These are phyloP conservation scores for Zaprionus obscuricornis DNA, from an alignment of 2,888 invertebrate genomes.

Conservation along the genomic window DNA sequence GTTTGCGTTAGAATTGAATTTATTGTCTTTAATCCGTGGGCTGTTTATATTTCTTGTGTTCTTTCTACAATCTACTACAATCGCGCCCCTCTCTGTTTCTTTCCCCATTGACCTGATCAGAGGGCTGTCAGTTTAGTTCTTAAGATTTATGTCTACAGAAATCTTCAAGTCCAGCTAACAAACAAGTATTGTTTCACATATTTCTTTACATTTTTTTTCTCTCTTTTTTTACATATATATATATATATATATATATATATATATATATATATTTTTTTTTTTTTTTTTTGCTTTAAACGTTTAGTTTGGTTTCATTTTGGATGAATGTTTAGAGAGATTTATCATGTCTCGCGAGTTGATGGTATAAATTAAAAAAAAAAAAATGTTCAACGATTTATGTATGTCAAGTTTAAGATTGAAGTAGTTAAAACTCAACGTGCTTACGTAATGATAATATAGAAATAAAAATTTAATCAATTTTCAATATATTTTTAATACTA, in stretches of 20 bases:
- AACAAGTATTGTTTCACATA: conserved; percentile 65
- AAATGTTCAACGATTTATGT: too few relatives aligned
- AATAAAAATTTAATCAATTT: too few relatives aligned
- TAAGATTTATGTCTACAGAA: conserved; percentile 68
- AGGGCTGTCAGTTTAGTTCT: conserved; percentile 49
- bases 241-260: too few relatives aligned
- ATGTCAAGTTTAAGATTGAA: too few relatives aligned
- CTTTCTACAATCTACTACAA: conserved; percentile 2
- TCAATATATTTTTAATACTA: too few relatives aligned
- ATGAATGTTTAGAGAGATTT: conserved; percentile 18
- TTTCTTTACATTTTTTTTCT: conserved; percentile 1
- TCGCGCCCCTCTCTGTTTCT: background rate
- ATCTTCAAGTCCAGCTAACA: conserved; percentile 56
- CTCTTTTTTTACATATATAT: too few relatives aligned
- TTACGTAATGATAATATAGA: too few relatives aligned
- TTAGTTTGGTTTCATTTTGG: conserved; percentile 39
- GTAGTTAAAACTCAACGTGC: too few relatives aligned
- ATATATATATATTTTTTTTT: background rate
- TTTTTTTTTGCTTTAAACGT: conserved; percentile 4
- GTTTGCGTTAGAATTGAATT: conserved; percentile 35
- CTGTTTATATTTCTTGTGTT: conserved; percentile 5
- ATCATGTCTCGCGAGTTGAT: background rate
- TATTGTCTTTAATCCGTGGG: conserved; percentile 40
- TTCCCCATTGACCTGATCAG: background rate
- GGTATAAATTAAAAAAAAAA: conserved; percentile 8